These are phyloP conservation scores for Aleadryas rufinucha DNA, from an alignment of 2,113 vertebrate genomes.

Conservation along the genomic window DNA sequence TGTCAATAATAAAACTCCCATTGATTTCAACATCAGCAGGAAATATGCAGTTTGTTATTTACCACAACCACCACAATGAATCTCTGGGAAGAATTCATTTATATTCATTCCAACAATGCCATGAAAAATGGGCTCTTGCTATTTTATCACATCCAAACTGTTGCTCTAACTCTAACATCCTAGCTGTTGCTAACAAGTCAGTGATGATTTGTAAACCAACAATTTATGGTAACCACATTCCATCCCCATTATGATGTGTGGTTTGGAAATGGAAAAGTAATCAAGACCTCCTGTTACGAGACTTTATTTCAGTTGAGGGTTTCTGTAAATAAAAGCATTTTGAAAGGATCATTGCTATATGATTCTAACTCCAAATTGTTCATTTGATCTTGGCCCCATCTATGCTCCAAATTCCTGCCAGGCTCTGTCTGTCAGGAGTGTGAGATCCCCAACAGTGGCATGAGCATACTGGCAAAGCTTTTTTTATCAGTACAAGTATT, in stretches of 20 bases:
- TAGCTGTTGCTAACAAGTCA: conserved; percentile 63
- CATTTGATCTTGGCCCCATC: conserved; percentile 15
- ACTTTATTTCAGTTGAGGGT: conserved; percentile 51
- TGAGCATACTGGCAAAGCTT: not conserved
- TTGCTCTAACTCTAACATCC: conserved; percentile 58
- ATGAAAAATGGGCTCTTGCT: conserved; percentile 51
- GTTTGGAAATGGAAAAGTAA: conserved; percentile 68
- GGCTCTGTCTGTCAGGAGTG: not conserved
- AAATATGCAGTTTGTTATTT: conserved; percentile 56
- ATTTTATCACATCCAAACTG: conserved; percentile 64
- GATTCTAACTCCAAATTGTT: conserved; percentile 35
- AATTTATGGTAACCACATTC: conserved; percentile 65
- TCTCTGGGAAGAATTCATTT: conserved; percentile 61
- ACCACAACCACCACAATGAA: conserved; percentile 60
- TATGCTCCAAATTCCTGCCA: not conserved
- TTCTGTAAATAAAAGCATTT: conserved; percentile 60
- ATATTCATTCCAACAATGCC: conserved; percentile 47
- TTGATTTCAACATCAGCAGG: conserved; percentile 62
- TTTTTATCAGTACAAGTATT: not conserved
- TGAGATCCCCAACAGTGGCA: not conserved
- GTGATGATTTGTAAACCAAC: conserved; percentile 68
- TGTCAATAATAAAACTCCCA: conserved; percentile 56
- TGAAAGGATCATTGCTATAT: conserved; percentile 39
- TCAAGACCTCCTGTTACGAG: conserved; percentile 66
- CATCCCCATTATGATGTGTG: conserved; percentile 62